phyloP scores from a whole-genome alignment of 2,113 vertebrate species.

The Protobothrops mucrosquamatus region DNA sequence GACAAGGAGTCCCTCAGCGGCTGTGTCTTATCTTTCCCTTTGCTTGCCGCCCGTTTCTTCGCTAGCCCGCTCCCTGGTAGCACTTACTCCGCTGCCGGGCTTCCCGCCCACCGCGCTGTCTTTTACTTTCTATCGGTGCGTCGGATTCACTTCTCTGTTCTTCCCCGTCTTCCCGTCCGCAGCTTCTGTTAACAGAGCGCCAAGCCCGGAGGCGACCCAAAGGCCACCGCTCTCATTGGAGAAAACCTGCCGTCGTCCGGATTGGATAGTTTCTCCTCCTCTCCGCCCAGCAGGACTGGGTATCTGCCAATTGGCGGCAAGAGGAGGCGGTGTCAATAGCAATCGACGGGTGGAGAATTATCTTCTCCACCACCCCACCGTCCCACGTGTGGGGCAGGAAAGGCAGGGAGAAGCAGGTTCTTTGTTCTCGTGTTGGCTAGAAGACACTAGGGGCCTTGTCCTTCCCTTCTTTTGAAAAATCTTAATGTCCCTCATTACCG shows the following conservation, averaged over 20 bases:
- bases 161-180: conserved; percentile 37
- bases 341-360: background rate
- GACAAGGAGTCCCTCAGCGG: background rate
- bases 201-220: conserved; percentile 66
- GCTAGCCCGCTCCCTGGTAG: background rate
- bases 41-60: background rate
- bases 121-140: conserved; percentile 1
- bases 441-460: background rate
- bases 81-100: background rate
- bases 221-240: conserved; percentile 66
- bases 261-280: conserved; percentile 48
- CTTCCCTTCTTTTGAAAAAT: background rate
- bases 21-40: background rate
- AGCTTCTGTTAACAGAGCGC: conserved; percentile 64
- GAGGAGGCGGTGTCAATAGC: background rate
- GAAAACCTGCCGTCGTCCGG: conserved; percentile 54
- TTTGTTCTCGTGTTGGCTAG: conserved; percentile 44
- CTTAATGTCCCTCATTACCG: no score
- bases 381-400: conserved; percentile 44
- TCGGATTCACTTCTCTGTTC: conserved; percentile 15
- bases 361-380: no score
- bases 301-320: background rate
- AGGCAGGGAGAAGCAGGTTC: conserved; percentile 17
- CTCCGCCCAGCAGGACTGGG: background rate
- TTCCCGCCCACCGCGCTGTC: conserved; percentile 21